phyloP scores from a whole-genome alignment of 1,140 invertebrate species.

The Drosophila gunungcola region DNA sequence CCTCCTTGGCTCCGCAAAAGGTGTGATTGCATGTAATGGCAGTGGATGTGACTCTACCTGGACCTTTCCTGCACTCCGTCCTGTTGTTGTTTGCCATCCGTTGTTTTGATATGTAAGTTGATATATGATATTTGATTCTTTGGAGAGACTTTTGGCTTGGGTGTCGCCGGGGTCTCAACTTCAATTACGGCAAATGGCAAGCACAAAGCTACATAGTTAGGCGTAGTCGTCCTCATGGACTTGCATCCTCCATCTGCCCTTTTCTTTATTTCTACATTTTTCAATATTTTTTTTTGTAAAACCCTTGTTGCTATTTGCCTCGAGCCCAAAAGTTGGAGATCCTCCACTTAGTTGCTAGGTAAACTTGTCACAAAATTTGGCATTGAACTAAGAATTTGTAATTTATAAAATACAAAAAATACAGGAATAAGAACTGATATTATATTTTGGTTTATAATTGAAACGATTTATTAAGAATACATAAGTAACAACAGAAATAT shows the following conservation, averaged over 20 bases:
- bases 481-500: too few species aligned
- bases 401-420: too few species aligned
- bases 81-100: conserved; percentile 70
- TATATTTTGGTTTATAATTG: too few species aligned
- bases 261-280: conserved; percentile 4
- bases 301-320: neutral
- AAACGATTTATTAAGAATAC: too few species aligned
- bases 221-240: conserved; percentile 3
- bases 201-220: conserved; percentile 24
- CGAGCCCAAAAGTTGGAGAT: too few species aligned
- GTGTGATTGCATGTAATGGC: conserved; percentile 74
- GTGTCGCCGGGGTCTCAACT: conserved; percentile 51
- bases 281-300: neutral
- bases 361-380: too few species aligned
- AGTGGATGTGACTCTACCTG: conserved; percentile 41
- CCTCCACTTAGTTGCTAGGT: too few species aligned
- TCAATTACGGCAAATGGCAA: conserved; percentile 59
- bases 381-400: too few species aligned
- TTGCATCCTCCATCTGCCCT: conserved; percentile 14
- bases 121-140: conserved; percentile 82
- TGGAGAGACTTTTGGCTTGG: conserved; percentile 42
- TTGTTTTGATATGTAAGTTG: conserved; percentile 81
- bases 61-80: conserved; percentile 27
- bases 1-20: conserved; percentile 45
- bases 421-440: too few species aligned